Conservation (phyloP, 2,113 vertebrate genomes). For the Gallinago jamesoni region DNA sequence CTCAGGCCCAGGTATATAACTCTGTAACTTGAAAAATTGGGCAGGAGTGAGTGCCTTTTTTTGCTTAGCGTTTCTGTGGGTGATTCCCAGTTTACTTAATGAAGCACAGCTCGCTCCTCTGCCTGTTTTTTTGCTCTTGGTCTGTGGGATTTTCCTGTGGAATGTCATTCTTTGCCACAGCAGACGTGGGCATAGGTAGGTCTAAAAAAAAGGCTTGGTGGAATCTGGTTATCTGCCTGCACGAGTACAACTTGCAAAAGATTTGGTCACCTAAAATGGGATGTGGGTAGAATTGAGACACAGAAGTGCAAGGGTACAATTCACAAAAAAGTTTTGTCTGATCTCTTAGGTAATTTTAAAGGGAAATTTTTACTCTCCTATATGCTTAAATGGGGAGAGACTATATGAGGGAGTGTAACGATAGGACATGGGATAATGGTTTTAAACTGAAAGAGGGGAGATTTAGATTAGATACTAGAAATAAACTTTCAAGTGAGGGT, state of each 20-base stretch:
- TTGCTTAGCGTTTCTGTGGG: not conserved
- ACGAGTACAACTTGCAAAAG: not conserved
- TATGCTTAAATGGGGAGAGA: not conserved
- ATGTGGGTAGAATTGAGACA: not conserved
- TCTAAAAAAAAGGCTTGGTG: not conserved
- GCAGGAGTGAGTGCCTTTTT: not conserved
- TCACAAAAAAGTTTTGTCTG: not conserved
- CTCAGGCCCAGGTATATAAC: not conserved
- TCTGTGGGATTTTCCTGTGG: not conserved
- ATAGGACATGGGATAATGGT: not conserved
- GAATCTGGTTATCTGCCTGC: not conserved
- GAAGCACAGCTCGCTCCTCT: not conserved
- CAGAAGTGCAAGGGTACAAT: not conserved
- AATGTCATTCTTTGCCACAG: not conserved
- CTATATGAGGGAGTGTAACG: not conserved
- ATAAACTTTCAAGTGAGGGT: not conserved
- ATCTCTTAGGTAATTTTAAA: not conserved
- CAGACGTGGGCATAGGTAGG: not conserved
- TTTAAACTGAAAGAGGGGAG: not conserved
- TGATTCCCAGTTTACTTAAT: not conserved
- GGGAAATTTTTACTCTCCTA: not conserved
- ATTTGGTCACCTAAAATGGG: not conserved
- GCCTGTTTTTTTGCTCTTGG: not conserved
- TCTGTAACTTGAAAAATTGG: not conserved
- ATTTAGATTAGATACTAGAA: not conserved